phyloP scores from a whole-genome alignment of 1,140 invertebrate species.

The Lamellibrachia luymesi region DNA sequence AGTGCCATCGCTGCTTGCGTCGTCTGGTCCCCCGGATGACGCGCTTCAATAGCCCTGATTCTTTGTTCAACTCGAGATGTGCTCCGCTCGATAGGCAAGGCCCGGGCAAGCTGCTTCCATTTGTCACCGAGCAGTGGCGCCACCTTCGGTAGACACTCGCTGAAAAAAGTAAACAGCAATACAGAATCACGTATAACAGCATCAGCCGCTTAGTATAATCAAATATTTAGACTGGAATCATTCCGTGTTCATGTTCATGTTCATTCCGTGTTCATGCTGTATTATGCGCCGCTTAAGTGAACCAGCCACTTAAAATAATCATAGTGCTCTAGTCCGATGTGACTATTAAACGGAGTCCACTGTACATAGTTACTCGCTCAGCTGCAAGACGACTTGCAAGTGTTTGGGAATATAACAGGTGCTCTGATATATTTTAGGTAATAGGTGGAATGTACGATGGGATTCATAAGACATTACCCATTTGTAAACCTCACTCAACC shows the following conservation, averaged over 20 bases:
- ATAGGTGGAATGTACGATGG: not conserved
- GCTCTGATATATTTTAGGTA: too few species aligned
- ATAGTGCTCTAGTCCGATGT: too few species aligned
- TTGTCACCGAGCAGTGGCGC: not conserved
- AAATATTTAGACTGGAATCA: too few species aligned
- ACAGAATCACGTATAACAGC: not conserved
- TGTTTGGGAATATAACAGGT: not conserved
- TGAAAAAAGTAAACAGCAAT: not conserved
- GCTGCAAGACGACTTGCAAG: not conserved
- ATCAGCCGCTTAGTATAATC: too few species aligned
- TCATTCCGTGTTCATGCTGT: too few species aligned
- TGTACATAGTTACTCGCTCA: not conserved
- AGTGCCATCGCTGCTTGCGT: slow-evolving; percentile 22
- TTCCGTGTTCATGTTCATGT: too few species aligned
- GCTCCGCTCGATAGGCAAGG: slow-evolving; percentile 18
- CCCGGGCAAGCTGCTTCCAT: slow-evolving; percentile 25
- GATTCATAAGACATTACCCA: too few species aligned
- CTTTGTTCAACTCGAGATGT: not conserved
- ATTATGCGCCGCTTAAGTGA: too few species aligned
- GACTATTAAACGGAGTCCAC: too few species aligned
- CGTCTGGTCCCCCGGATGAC: slow-evolving; percentile 17
- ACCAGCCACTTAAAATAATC: too few species aligned
- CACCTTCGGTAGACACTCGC: slow-evolving; percentile 6
- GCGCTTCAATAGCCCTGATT: slow-evolving; percentile 20
- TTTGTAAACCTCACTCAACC: too few species aligned